phyloP scores from a whole-genome alignment of 2,888 invertebrate genomes.

The Erebia epiphron region DNA sequence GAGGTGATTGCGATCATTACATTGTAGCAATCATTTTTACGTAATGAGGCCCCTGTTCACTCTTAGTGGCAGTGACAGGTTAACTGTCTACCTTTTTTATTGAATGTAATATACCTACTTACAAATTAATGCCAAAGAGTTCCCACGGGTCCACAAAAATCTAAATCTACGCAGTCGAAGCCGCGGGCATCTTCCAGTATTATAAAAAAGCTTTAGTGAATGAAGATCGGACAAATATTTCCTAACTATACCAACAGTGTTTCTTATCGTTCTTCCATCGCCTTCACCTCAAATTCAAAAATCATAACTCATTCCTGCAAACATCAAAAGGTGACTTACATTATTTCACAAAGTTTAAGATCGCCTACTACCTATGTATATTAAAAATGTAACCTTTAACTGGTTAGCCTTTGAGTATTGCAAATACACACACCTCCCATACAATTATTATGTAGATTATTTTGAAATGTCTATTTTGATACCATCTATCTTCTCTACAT shows the following conservation, averaged over 20 bases:
- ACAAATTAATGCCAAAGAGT: neutral
- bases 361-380: constrained; percentile 12
- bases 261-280: constrained; percentile 20
- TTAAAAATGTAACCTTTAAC: constrained; percentile 19
- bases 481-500: neutral
- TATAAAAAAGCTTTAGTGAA: neutral
- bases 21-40: too few relatives aligned
- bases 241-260: constrained; percentile 27
- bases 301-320: constrained; percentile 24
- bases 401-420: constrained; percentile 21
- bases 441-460: constrained; percentile 8
- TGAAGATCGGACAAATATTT: constrained; percentile 2
- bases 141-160: too few relatives aligned
- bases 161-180: too few relatives aligned
- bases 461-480: constrained; percentile 7
- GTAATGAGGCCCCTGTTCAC: neutral
- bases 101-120: neutral
- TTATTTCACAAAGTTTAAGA: constrained; percentile 11
- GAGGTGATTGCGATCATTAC: too few relatives aligned
- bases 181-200: too few relatives aligned
- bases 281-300: constrained; percentile 26
- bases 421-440: constrained; percentile 7
- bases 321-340: constrained; percentile 21
- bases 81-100: neutral
- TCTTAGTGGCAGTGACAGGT: neutral